Conservation (phyloP, 1,140 invertebrate species). For the Reticulitermes speratus region DNA sequence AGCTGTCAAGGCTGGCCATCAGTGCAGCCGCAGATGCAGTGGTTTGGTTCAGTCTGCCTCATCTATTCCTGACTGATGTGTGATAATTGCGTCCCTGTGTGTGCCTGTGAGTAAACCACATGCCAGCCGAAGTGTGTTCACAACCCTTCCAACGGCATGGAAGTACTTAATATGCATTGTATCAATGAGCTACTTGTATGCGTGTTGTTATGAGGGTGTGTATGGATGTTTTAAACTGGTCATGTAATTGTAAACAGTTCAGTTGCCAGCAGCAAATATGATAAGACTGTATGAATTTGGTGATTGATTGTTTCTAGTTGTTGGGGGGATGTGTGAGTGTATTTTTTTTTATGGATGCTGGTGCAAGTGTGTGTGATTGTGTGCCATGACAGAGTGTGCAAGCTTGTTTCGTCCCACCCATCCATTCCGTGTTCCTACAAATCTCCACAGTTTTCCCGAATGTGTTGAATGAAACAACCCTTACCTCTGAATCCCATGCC, state of each 20-base stretch:
- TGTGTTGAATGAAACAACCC: background rate
- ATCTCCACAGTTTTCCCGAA: background rate
- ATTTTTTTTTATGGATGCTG: background rate
- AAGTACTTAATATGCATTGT: slow-evolving; percentile 33
- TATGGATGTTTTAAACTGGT: slow-evolving; percentile 6
- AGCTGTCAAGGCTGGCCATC: background rate
- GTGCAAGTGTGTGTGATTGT: slow-evolving; percentile 25
- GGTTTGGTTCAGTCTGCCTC: slow-evolving; percentile 26
- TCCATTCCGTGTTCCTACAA: slow-evolving; percentile 18
- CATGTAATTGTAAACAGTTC: background rate
- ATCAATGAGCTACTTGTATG: slow-evolving; percentile 35
- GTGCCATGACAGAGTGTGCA: slow-evolving; percentile 34
- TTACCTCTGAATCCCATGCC: slow-evolving; percentile 2
- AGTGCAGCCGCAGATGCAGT: background rate
- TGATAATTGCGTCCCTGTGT: slow-evolving; percentile 36
- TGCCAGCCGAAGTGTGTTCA: slow-evolving; percentile 33
- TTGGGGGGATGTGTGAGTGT: background rate
- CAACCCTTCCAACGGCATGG: slow-evolving; percentile 35
- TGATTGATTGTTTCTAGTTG: slow-evolving; percentile 3
- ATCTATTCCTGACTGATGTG: slow-evolving; percentile 35
- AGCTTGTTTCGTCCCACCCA: slow-evolving; percentile 25
- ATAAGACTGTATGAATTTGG: background rate
- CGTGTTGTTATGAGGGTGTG: slow-evolving; percentile 23
- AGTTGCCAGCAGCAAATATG: background rate
- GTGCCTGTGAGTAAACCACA: slow-evolving; percentile 32